Conservation (phyloP, 2,113 vertebrate genomes). For the Pao palembangensis region DNA sequence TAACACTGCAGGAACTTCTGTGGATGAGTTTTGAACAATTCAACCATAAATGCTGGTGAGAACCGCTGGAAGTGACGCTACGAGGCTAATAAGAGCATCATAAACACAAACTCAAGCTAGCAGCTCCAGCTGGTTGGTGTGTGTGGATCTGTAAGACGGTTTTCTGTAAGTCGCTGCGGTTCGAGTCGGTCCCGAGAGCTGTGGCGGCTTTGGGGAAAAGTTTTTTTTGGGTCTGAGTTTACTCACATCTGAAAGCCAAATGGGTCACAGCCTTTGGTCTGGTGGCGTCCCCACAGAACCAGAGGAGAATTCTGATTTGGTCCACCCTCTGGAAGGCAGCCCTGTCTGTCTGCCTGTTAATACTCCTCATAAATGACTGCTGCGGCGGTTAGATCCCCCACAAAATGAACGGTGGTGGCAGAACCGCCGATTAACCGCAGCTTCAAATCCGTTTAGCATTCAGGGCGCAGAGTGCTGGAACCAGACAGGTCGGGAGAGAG, state of each 20-base stretch:
- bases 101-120: no score
- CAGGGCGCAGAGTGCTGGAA: conserved; percentile 20
- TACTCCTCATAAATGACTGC: conserved; percentile 40
- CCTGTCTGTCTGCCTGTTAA: conserved; percentile 25
- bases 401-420: conserved; percentile 45
- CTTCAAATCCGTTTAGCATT: conserved; percentile 44
- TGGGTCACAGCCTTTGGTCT: conserved; percentile 19
- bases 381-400: conserved; percentile 37
- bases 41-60: no score
- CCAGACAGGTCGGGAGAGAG: conserved; percentile 24
- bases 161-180: no score
- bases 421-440: conserved; percentile 42
- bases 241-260: conserved; percentile 15
- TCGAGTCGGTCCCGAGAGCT: no score
- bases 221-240: conserved; percentile 3
- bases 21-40: no score
- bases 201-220: no score
- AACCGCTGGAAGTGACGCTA: no score
- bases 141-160: no score
- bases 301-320: conserved; percentile 30
- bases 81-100: no score
- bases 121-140: no score
- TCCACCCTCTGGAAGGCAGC: conserved; percentile 25
- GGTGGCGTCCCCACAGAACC: conserved; percentile 41
- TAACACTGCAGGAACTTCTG: no score